Evolutionary conservation across 2,888 invertebrate species (phyloP).

Genomic region (Dasypogon diadema): DNA sequence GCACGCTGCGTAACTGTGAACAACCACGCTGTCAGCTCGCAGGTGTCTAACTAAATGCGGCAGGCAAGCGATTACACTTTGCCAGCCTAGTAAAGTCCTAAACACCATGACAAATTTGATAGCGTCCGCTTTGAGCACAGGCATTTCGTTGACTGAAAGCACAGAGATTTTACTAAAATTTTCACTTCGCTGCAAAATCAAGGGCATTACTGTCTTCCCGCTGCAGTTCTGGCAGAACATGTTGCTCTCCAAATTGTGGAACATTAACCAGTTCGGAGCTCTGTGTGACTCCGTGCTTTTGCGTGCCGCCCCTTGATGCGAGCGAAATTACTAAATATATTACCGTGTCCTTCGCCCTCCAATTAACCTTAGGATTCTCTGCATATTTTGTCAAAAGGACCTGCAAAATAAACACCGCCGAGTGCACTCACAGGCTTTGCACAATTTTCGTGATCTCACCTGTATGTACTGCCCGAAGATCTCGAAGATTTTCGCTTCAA

Average conservation of each 20-base stretch:
- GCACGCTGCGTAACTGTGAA: slow-evolving; percentile 95
- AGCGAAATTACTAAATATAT: slow-evolving; percentile 96
- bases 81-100: slow-evolving; percentile 86
- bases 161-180: slow-evolving; percentile 18
- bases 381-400: slow-evolving; percentile 77
- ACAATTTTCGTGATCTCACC: too few species aligned
- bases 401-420: too few species aligned
- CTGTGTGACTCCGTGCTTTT: slow-evolving; percentile 91
- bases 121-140: slow-evolving; percentile 95
- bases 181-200: too few species aligned
- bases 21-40: slow-evolving; percentile 82
- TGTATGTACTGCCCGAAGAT: slow-evolving; percentile 90
- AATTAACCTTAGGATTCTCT: slow-evolving; percentile 80
- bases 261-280: slow-evolving; percentile 91
- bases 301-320: slow-evolving; percentile 89
- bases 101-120: slow-evolving; percentile 98
- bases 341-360: slow-evolving; percentile 96
- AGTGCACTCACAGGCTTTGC: too few species aligned
- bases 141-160: slow-evolving; percentile 82
- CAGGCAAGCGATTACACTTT: slow-evolving; percentile 79
- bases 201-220: slow-evolving; percentile 74
- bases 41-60: slow-evolving; percentile 86
- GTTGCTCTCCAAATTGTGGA: slow-evolving; percentile 87
- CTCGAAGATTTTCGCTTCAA: slow-evolving; percentile 87
- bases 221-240: slow-evolving; percentile 88